phyloP scores from a whole-genome alignment of 37 sponge, comb jelly and placozoan species.

The Hormiphora californensis region DNA sequence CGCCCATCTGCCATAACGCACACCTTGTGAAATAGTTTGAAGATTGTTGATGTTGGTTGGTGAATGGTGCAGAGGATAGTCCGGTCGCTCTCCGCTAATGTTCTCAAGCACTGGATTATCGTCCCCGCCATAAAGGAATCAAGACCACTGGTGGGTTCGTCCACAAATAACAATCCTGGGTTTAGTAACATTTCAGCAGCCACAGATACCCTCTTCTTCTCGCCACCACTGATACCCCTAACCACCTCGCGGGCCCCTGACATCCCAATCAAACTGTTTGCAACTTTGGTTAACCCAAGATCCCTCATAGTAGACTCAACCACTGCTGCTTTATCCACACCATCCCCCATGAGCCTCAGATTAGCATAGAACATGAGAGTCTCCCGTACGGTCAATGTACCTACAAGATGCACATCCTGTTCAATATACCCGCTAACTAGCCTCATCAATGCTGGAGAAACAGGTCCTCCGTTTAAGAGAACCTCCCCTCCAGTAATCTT shows the following conservation, averaged over 20 bases:
- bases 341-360: background rate
- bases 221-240: background rate
- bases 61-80: slow-evolving; percentile 19
- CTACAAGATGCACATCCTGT: background rate
- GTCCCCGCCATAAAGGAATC: background rate
- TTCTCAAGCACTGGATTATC: background rate
- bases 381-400: background rate
- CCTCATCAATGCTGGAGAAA: background rate
- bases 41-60: background rate
- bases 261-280: background rate
- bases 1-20: background rate
- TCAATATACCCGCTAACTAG: background rate
- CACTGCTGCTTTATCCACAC: background rate
- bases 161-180: background rate
- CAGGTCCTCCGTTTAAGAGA: background rate
- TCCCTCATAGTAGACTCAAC: background rate
- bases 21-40: background rate
- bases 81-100: background rate
- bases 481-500: background rate
- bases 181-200: background rate
- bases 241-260: too few relatives aligned
- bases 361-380: background rate
- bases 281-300: background rate
- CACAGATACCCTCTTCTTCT: slow-evolving; percentile 16
- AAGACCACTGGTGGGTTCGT: background rate